Conservation (phyloP, 64 coral and sea anemone species). For the Montipora efflorescens region DNA sequence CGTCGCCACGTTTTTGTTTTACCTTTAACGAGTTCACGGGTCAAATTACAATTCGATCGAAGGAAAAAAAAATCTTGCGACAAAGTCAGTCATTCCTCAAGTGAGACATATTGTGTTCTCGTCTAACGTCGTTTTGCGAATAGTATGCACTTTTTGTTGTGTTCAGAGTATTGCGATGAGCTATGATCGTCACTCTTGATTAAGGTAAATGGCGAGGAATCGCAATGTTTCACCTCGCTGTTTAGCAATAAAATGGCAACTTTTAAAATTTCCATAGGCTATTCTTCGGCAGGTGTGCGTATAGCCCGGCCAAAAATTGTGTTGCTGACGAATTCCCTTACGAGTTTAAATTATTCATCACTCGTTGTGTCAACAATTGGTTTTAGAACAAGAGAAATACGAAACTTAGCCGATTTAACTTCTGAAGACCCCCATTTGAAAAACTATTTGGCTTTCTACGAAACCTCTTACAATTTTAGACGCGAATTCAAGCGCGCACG, state of each 20-base stretch:
- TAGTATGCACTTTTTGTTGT: background rate
- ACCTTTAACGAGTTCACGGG: background rate
- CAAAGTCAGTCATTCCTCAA: background rate
- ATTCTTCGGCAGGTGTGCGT: constrained; percentile 28
- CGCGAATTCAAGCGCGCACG: background rate
- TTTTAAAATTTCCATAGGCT: background rate
- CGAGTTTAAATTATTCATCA: constrained; percentile 38
- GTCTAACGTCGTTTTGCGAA: constrained; percentile 11
- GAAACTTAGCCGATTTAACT: constrained; percentile 24
- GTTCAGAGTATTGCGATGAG: background rate
- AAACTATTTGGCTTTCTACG: background rate
- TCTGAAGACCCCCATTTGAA: background rate
- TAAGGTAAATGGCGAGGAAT: background rate
- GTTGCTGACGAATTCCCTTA: background rate
- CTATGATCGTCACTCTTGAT: background rate
- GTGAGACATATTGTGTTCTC: background rate
- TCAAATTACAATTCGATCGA: no score
- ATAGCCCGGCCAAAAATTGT: background rate
- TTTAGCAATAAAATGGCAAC: constrained; percentile 38
- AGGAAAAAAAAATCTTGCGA: no score
- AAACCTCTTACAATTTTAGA: background rate
- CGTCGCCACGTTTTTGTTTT: background rate
- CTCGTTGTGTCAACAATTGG: constrained; percentile 58
- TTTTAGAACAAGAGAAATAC: constrained; percentile 18
- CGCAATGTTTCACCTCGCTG: background rate